Conservation (phyloP, 2,113 vertebrate genomes). For the Choloepus hoffmanni region DNA sequence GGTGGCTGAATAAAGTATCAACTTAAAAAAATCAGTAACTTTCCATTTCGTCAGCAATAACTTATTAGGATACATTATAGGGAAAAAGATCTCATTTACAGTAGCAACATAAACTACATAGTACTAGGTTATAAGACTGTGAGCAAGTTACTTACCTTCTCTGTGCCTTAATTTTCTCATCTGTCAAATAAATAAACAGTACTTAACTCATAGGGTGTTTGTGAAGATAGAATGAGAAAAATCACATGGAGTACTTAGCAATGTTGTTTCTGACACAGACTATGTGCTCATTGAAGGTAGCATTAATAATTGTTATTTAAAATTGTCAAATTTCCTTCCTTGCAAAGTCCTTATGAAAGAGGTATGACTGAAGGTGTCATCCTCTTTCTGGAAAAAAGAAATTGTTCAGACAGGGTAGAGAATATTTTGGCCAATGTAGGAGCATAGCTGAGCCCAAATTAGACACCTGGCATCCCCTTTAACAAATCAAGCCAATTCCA, state of each 20-base stretch:
- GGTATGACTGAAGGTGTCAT: background rate
- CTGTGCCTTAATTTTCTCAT: background rate
- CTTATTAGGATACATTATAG: background rate
- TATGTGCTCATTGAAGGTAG: background rate
- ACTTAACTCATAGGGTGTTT: background rate
- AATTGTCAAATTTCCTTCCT: constrained; percentile 17
- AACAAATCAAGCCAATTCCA: constrained; percentile 14
- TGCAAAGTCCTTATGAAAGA: background rate
- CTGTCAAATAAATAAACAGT: background rate
- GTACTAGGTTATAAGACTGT: background rate
- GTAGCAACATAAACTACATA: background rate
- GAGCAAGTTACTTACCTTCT: constrained; percentile 6
- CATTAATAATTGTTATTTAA: constrained; percentile 25
- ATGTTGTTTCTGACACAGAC: background rate
- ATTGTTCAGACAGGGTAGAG: background rate
- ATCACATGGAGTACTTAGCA: background rate
- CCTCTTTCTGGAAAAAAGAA: constrained; percentile 32
- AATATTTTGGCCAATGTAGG: constrained; percentile 26
- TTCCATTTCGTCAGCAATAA: constrained; percentile 11
- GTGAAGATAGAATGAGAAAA: background rate
- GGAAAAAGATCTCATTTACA: background rate
- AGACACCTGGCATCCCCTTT: constrained; percentile 7
- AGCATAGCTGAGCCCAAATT: background rate
- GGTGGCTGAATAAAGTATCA: constrained; percentile 29
- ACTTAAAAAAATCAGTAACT: constrained; percentile 10